A percentile compares a stretch with the other conserved stretches of the same genome.
phyloP scores from a whole-genome alignment of 1,140 invertebrate species.

The Chlorops oryzae region DNA sequence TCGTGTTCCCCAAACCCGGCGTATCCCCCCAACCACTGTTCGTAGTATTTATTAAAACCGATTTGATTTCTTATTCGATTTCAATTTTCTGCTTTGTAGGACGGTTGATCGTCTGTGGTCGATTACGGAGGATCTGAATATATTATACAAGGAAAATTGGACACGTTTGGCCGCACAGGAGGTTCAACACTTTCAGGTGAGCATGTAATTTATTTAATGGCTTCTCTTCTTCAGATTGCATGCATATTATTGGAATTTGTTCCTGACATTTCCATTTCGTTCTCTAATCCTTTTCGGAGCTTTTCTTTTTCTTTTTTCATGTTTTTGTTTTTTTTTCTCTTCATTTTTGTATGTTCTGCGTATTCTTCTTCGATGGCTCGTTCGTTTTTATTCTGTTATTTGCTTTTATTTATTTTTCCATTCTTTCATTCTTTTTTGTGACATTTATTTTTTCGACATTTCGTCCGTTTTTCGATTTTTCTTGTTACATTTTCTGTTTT shows the following conservation, averaged over 20 bases:
- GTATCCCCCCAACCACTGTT: too few species aligned
- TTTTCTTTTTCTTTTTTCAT: background rate
- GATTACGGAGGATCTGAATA: slow-evolving; percentile 88
- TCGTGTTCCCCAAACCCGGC: too few species aligned
- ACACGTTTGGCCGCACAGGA: slow-evolving; percentile 76
- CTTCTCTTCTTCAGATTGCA: background rate
- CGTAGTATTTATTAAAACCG: too few species aligned
- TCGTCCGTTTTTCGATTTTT: background rate
- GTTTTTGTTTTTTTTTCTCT: background rate
- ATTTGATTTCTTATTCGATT: too few species aligned
- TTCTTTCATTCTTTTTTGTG: slow-evolving; percentile 2
- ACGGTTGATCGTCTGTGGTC: slow-evolving; percentile 84
- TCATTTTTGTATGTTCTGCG: too few species aligned
- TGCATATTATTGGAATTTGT: background rate
- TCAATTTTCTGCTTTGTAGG: slow-evolving; percentile 20
- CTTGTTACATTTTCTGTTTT: background rate
- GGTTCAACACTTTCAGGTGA: slow-evolving; percentile 77
- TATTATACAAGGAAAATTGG: slow-evolving; percentile 92
- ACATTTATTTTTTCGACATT: slow-evolving; percentile 1
- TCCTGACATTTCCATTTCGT: too few species aligned
- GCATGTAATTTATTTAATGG: slow-evolving; percentile 19
- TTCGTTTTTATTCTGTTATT: background rate
- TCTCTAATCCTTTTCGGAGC: too few species aligned
- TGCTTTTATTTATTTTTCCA: background rate
- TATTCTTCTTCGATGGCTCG: too few species aligned